These are phyloP conservation scores for Ennomos fuscantarius DNA, from an alignment of 2,888 invertebrate species.

Conservation along the genomic window DNA sequence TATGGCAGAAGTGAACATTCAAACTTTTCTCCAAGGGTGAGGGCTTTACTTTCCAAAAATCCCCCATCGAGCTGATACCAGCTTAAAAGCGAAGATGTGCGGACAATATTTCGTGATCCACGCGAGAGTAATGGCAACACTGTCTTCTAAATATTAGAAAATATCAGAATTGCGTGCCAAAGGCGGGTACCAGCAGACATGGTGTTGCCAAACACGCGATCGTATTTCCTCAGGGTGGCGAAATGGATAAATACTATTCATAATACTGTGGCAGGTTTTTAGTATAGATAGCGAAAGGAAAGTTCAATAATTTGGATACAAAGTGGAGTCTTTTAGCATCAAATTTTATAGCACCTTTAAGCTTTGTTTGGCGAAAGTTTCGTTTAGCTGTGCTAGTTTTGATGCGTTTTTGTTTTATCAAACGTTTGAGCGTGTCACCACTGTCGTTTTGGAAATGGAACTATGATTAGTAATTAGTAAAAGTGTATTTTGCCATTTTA, in stretches of 20 bases:
- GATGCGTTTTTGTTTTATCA: neutral
- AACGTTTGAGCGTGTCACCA: too few species aligned
- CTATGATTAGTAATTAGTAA: too few species aligned
- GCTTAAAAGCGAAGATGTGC: conserved; percentile 28
- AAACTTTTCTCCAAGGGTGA: conserved; percentile 25
- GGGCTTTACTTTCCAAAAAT: conserved; percentile 8
- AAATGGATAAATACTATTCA: conserved; percentile 60
- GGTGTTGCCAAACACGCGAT: conserved; percentile 67
- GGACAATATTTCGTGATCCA: conserved; percentile 53
- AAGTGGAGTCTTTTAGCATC: conserved; percentile 12
- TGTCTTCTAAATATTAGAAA: conserved; percentile 70
- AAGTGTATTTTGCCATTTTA: too few species aligned
- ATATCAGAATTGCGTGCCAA: conserved; percentile 77
- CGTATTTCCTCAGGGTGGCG: conserved; percentile 55
- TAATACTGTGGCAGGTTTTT: conserved; percentile 51
- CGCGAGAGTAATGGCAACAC: conserved; percentile 64
- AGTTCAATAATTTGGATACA: conserved; percentile 22
- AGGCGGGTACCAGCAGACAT: conserved; percentile 54
- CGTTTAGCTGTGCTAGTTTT: conserved; percentile 5
- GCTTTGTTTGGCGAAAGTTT: conserved; percentile 1
- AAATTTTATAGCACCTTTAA: too few species aligned
- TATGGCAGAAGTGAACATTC: conserved; percentile 10
- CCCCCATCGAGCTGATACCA: conserved; percentile 23
- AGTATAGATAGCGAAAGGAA: conserved; percentile 8
- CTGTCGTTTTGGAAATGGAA: too few species aligned